These are phyloP conservation scores for Astur gentilis DNA, from an alignment of 2,113 vertebrate species.

Conservation along the genomic window DNA sequence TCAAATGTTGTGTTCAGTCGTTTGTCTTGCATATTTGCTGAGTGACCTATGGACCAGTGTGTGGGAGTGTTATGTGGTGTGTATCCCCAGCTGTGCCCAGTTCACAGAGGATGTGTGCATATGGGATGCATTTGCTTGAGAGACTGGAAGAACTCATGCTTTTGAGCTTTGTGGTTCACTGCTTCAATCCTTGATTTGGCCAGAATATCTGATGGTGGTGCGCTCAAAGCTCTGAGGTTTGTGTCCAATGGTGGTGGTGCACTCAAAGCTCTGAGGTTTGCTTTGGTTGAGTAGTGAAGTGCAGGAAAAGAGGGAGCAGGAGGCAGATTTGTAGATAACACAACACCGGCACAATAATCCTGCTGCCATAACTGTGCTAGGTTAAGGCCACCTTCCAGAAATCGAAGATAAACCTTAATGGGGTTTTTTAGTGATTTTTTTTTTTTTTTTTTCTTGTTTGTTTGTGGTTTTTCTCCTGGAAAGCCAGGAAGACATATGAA, in stretches of 20 bases:
- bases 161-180: not conserved
- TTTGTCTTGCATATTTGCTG: not conserved
- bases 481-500: not conserved
- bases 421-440: not conserved
- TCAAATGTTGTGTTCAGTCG: fast-evolving
- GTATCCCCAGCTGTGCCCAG: not conserved
- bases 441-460: not conserved
- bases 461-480: not conserved
- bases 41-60: not conserved
- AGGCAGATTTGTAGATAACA: not conserved
- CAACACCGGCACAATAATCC: too few relatives aligned
- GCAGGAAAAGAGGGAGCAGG: not conserved
- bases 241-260: not conserved
- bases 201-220: not conserved
- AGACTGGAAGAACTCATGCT: not conserved
- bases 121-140: not conserved
- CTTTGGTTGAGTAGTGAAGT: not conserved
- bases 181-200: not conserved
- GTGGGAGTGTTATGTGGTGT: not conserved
- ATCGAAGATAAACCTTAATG: not conserved
- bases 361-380: not conserved
- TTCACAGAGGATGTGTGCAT: not conserved
- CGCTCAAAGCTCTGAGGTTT: not conserved
- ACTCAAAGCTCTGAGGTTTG: not conserved
- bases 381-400: not conserved